Conservation (phyloP, 2,888 invertebrate species). For the Thymelicus sylvestris region DNA sequence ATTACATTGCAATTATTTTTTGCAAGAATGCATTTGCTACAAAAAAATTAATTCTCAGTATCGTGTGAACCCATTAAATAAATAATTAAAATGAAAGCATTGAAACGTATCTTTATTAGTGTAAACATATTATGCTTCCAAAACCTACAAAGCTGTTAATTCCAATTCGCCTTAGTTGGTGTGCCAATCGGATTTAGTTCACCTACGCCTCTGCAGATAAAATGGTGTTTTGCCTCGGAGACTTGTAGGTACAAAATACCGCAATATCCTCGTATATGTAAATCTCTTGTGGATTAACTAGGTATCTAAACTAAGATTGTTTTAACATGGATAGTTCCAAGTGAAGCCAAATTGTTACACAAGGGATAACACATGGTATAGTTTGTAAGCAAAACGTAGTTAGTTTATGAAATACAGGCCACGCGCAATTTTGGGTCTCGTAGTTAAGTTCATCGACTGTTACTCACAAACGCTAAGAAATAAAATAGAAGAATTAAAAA, state of each 20-base stretch:
- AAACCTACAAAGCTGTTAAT: neutral
- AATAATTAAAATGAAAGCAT: too few relatives aligned
- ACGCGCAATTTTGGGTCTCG: too few relatives aligned
- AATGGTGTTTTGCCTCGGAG: slow-evolving; percentile 7
- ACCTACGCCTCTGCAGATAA: neutral
- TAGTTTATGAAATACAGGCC: neutral
- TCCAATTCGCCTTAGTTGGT: slow-evolving; percentile 1
- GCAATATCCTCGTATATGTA: slow-evolving; percentile 16
- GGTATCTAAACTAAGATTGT: slow-evolving; percentile 22
- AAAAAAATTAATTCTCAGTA: too few relatives aligned
- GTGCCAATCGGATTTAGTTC: slow-evolving; percentile 3
- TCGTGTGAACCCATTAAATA: too few relatives aligned
- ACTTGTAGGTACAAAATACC: slow-evolving; percentile 24
- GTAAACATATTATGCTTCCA: neutral
- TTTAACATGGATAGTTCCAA: slow-evolving; percentile 15
- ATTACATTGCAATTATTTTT: too few relatives aligned
- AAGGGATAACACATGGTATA: neutral
- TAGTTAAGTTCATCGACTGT: too few relatives aligned
- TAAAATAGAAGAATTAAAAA: too few relatives aligned
- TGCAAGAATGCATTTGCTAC: too few relatives aligned
- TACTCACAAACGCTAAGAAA: too few relatives aligned
- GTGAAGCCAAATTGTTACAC: slow-evolving; percentile 7
- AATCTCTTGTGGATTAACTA: slow-evolving; percentile 26
- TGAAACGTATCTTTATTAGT: neutral
- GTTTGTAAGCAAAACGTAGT: neutral